phyloP scores from a whole-genome alignment of 2,113 vertebrate species.

The Oreochromis niloticus region DNA sequence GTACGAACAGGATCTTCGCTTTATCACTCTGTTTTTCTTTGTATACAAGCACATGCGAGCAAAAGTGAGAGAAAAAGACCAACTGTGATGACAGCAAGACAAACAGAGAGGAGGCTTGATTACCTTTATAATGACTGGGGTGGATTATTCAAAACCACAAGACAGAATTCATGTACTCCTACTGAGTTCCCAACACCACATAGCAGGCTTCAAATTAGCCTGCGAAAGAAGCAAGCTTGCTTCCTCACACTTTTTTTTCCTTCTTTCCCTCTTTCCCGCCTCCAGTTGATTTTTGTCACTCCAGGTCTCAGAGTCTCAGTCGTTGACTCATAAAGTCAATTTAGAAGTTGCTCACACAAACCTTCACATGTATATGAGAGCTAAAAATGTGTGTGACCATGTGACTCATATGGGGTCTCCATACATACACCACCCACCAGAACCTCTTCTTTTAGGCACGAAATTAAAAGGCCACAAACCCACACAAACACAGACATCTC shows the following conservation, averaged over 20 bases:
- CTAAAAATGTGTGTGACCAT: conserved; percentile 6
- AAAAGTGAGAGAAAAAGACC: conserved; percentile 14
- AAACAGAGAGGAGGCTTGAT: conserved; percentile 46
- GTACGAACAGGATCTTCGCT: not conserved
- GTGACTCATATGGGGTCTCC: conserved; percentile 42
- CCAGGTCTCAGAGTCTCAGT: conserved; percentile 14
- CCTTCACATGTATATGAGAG: not conserved
- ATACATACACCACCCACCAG: conserved; percentile 10
- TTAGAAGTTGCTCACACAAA: conserved; percentile 22
- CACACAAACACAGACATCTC: conserved; percentile 34
- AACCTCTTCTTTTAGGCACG: conserved; percentile 22
- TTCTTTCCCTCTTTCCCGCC: conserved; percentile 5
- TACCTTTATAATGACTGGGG: conserved; percentile 53
- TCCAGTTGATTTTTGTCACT: conserved; percentile 43
- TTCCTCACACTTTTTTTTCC: not conserved
- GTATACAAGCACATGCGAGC: not conserved
- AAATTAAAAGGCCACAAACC: conserved; percentile 49
- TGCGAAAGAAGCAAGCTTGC: conserved; percentile 12
- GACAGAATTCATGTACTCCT: conserved; percentile 52
- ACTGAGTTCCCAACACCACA: conserved; percentile 39
- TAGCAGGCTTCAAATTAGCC: conserved; percentile 48
- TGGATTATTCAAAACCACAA: conserved; percentile 58
- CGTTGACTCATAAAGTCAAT: conserved; percentile 58
- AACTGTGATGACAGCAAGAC: conserved; percentile 35
- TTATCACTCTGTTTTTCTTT: not conserved